These are phyloP conservation scores for Andrena flavipes DNA, from an alignment of 2,888 invertebrate species.

Conservation along the genomic window DNA sequence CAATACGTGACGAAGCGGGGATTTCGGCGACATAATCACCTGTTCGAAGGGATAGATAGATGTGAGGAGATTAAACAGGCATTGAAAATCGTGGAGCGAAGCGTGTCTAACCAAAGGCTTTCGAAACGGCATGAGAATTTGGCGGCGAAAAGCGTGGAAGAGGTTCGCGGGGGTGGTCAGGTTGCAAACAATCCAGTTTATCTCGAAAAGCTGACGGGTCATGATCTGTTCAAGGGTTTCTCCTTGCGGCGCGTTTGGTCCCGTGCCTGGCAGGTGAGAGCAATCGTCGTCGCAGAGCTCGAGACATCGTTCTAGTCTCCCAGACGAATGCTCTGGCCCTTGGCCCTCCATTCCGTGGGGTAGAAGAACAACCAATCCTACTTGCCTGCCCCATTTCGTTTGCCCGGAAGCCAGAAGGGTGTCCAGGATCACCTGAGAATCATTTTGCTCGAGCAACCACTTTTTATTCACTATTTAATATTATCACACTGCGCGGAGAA, in stretches of 20 bases:
- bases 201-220: slow-evolving; percentile 90
- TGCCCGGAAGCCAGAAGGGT: slow-evolving; percentile 89
- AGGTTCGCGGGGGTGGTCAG: slow-evolving; percentile 92
- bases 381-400: slow-evolving; percentile 93
- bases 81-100: background rate
- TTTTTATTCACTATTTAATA: too few relatives aligned
- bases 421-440: slow-evolving; percentile 87
- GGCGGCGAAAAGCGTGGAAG: slow-evolving; percentile 91
- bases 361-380: slow-evolving; percentile 91
- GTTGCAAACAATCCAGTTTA: slow-evolving; percentile 91
- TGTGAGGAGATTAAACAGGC: background rate
- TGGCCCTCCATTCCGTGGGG: slow-evolving; percentile 94
- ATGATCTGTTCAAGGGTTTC: slow-evolving; percentile 79
- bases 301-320: slow-evolving; percentile 89
- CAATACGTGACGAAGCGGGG: slow-evolving; percentile 91
- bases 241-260: slow-evolving; percentile 86
- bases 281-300: slow-evolving; percentile 90
- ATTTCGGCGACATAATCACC: slow-evolving; percentile 90
- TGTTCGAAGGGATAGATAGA: slow-evolving; percentile 20
- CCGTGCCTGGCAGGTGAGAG: slow-evolving; percentile 87
- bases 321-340: slow-evolving; percentile 90
- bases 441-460: background rate
- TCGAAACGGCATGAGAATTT: slow-evolving; percentile 91
- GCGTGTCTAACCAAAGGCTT: slow-evolving; percentile 88
- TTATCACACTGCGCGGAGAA: too few relatives aligned